Percentiles rank a stretch among this genome's conserved stretches.
Evolutionary conservation across 2,888 invertebrate genomes (phyloP).

Genomic region (Netelia virgata): DNA sequence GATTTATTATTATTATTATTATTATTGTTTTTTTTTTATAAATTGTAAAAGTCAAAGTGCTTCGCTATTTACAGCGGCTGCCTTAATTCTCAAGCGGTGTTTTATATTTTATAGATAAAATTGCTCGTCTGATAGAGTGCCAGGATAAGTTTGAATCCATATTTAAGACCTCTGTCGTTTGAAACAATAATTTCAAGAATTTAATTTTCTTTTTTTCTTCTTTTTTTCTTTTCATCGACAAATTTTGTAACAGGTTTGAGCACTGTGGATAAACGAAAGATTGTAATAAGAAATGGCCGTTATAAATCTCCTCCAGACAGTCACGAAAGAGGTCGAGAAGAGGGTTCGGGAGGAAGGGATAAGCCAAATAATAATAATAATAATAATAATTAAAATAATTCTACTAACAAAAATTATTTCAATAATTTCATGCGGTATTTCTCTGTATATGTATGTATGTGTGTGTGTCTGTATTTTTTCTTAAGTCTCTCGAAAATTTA

Average conservation of each 20-base stretch:
- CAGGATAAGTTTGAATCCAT: constrained; percentile 56
- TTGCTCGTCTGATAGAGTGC: constrained; percentile 60
- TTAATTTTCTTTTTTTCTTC: neutral
- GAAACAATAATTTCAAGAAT: neutral
- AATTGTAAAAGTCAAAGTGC: constrained; percentile 67
- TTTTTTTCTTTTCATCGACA: constrained; percentile 33
- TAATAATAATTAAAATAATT: constrained; percentile 38
- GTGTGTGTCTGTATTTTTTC: constrained; percentile 39
- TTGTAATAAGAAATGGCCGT: constrained; percentile 75
- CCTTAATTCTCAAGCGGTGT: constrained; percentile 56
- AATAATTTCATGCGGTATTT: constrained; percentile 59
- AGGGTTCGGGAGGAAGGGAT: constrained; percentile 66
- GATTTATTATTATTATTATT: neutral
- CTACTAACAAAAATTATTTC: constrained; percentile 25
- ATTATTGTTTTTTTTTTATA: neutral
- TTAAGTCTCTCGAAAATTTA: neutral
- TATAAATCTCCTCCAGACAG: constrained; percentile 84
- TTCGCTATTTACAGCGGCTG: constrained; percentile 71
- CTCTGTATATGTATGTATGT: constrained; percentile 20
- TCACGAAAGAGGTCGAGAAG: constrained; percentile 83
- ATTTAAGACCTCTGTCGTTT: constrained; percentile 47
- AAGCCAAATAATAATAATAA: constrained; percentile 66
- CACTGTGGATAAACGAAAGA: constrained; percentile 70
- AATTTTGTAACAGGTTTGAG: constrained; percentile 69
- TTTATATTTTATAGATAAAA: constrained; percentile 20